phyloP scores from a whole-genome alignment of 2,797 vertebrate species.

The Sebastes goodei region DNA sequence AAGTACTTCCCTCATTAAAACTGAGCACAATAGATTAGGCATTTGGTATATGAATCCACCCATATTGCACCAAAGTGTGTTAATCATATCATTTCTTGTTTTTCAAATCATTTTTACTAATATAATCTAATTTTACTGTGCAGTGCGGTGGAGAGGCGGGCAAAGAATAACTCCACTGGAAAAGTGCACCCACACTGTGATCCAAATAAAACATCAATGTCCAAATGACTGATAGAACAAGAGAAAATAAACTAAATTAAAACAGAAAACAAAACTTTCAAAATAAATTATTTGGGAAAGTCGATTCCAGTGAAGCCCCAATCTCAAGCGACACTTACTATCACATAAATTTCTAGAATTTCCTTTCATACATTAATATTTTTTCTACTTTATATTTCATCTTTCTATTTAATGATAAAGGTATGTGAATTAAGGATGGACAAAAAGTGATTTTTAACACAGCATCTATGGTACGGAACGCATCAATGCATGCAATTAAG shows the following conservation, averaged over 20 bases:
- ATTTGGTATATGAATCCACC: background rate
- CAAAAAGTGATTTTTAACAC: constrained; percentile 84
- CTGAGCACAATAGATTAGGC: background rate
- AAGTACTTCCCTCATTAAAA: background rate
- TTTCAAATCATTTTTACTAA: constrained; percentile 9
- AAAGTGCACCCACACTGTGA: constrained; percentile 24
- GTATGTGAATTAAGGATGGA: constrained; percentile 75
- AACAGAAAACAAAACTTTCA: constrained; percentile 16
- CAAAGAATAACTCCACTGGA: background rate
- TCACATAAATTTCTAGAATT: constrained; percentile 66
- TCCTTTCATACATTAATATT: constrained; percentile 65
- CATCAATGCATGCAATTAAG: constrained; percentile 89
- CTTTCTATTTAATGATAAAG: constrained; percentile 76
- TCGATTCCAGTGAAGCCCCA: background rate
- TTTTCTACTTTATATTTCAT: constrained; percentile 73
- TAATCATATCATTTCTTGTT: background rate
- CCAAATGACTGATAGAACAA: background rate
- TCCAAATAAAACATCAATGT: constrained; percentile 8
- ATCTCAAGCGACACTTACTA: constrained; percentile 9
- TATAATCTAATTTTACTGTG: constrained; percentile 1
- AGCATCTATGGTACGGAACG: constrained; percentile 88
- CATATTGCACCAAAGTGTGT: background rate
- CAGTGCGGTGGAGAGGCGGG: background rate
- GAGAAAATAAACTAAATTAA: background rate
- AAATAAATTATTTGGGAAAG: constrained; percentile 16